Conservation (phyloP, 2,113 vertebrate species). For the Nothobranchius kuhntae region DNA sequence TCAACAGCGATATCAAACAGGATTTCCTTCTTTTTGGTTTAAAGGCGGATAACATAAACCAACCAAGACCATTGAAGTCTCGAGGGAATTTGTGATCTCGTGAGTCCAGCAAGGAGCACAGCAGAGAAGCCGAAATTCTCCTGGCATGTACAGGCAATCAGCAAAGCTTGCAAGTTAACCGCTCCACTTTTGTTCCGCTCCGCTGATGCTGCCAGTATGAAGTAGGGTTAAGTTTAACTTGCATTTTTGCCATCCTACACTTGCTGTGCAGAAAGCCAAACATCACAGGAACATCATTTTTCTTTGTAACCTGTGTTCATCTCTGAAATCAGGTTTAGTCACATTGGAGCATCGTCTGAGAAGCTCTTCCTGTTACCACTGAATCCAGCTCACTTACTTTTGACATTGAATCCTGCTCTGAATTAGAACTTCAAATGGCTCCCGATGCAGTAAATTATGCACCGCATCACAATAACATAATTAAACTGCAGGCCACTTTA, state of each 20-base stretch:
- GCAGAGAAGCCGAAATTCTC: too few species aligned
- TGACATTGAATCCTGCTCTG: not conserved
- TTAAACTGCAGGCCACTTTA: slow-evolving; percentile 27
- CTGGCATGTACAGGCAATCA: too few species aligned
- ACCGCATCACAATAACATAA: slow-evolving; percentile 25
- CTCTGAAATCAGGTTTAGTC: slow-evolving; percentile 7
- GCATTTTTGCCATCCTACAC: not conserved
- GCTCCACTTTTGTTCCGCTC: too few species aligned
- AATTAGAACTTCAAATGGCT: not conserved
- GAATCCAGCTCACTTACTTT: not conserved
- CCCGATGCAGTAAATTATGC: slow-evolving; percentile 10
- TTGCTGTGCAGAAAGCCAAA: not conserved
- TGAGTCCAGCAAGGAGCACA: too few species aligned
- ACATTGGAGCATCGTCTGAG: not conserved
- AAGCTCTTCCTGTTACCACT: not conserved
- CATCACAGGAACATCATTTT: not conserved
- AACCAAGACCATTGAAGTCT: too few species aligned
- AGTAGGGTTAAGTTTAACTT: too few species aligned
- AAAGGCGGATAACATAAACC: too few species aligned
- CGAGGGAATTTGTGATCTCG: too few species aligned
- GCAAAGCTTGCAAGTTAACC: too few species aligned
- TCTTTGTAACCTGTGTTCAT: slow-evolving; percentile 2
- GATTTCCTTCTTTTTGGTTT: too few species aligned
- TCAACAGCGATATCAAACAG: too few species aligned
- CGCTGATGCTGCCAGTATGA: too few species aligned